Evolutionary conservation across 2,113 vertebrate species (phyloP), one percentile per base, ranked within the genome.

Genomic region (Brachyhypopomus gauderio): DNA sequence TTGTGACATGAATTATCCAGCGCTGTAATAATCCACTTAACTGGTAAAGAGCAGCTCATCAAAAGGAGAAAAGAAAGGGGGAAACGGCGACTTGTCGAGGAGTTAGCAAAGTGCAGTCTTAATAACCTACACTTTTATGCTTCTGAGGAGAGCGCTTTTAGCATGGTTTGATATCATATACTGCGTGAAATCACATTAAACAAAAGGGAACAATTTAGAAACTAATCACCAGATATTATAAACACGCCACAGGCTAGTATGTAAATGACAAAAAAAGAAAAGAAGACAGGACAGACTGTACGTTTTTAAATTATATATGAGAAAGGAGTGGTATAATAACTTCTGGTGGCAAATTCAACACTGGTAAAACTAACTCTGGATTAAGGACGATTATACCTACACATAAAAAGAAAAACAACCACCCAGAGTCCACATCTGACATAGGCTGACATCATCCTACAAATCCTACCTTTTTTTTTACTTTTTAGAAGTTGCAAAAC

Each of bases 1-100:
- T 92, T 93, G 92, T 94, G 93, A 94, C 93, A 94, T 92, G 92
- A 94, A 93, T 94, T 94, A 94, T 93, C 92, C 92, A 89, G 73
- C 91, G 90, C 92, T 94, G 92, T 93, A 93, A 93, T 94, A 94
- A 94, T 94, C 93, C 93, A 94, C 93, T 93, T 94, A 94, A 94
- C 92, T 93, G 91, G 90, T 89, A 93, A 94, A 93, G 91, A 93
- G 91, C 92, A 93, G 92, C 92, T 93, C 92, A 92, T 93, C 92
- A 92, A 91, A 92, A 91, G 90, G 87, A 91, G 90, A 92, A 88
- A 91, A 79, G 81, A 78, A 59, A 69, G 66, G 62, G 71, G 71
- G 70, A 81, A 75, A 73, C 70, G 71, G 81, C 73, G 82, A 87
- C 89, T 90, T 91, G 90, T 91, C 90, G 90, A 86, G 85, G 88